Base-by-base conservation (phyloP, 2,888 invertebrate species). In the Limnephilus auricula region DNA sequence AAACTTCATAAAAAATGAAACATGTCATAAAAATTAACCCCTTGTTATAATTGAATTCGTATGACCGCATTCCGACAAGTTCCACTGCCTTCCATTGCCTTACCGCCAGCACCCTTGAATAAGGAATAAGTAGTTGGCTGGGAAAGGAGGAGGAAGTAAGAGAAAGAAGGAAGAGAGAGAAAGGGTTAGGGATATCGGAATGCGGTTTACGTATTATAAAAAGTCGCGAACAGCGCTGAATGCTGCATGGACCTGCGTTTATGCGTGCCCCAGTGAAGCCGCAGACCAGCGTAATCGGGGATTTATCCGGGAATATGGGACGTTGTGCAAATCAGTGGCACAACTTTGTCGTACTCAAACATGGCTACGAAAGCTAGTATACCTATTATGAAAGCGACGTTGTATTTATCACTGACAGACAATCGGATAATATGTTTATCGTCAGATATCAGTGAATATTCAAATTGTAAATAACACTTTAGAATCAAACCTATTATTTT, bases 141-240 rank as follows among this genome's bases (percentile, higher is more conserved):
- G 84, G 40, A 90, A 18, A 32, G 78, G 6, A 6, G 80, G 31
- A 30, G 87, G 32, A 65, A 31, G 50, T 15, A 65, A 32, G n/a
- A 31, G 50, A 4, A 65, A 32, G n/a, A 85, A 18, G 25, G 84
- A 34, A 31, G 40, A 34, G n/a, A 12, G 31, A 45, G 85, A 45
- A 34, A 40, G 32, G 89, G 79, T 32, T 45, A 79, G 79, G 80
- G 79, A 34, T 32, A 79, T 40, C 79, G 90, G 91, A 91, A 91
- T 91, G 91, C 88, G 90, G 91, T 91, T 91, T 90, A 91, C 91
- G 91, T 80, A 91, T 80, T 91, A 90, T 86, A 90, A 91, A 91
- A 91, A 91, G 90, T 90, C 84, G 90, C 91, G 80, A 90, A 78
- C 37, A 79, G 79, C 65, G 87, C 65, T 65, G 65, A 65, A 65